These are phyloP conservation scores for Protodeltote pygarga DNA, from an alignment of 2,888 invertebrate genomes.

Conservation along the genomic window DNA sequence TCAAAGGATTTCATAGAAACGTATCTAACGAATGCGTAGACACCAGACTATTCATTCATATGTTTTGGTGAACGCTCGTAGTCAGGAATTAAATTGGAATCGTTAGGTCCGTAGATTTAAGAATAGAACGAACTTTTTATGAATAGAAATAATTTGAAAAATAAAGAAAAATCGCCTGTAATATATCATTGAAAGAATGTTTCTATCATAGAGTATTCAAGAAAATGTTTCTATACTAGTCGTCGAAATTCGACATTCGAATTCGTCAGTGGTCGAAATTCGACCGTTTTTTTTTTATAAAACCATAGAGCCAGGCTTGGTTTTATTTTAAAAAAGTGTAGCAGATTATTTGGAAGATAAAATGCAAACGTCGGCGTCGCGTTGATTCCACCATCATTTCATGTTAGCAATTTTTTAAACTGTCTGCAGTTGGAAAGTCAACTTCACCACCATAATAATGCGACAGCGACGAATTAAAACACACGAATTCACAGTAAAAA, in stretches of 20 bases:
- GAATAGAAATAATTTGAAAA: neutral
- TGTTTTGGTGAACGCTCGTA: constrained; percentile 4
- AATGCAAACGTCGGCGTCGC: too few species aligned
- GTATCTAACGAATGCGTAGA: neutral
- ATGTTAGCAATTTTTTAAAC: neutral
- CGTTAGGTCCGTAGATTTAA: neutral
- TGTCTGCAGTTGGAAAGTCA: constrained; percentile 1
- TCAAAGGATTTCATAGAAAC: constrained; percentile 5
- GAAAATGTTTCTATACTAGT: too few species aligned
- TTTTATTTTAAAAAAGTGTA: too few species aligned
- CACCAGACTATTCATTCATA: neutral
- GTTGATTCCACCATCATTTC: too few species aligned
- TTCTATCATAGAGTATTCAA: too few species aligned
- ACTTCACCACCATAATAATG: constrained; percentile 3
- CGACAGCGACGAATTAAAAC: constrained; percentile 33
- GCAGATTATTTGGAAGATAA: too few species aligned
- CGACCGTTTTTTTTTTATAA: too few species aligned
- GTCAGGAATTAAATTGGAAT: constrained; percentile 21
- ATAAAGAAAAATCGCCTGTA: neutral
- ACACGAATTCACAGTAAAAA: constrained; percentile 32
- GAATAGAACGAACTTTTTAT: neutral
- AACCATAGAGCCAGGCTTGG: too few species aligned
- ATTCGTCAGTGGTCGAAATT: too few species aligned
- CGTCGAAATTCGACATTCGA: too few species aligned
- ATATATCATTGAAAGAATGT: neutral